These are phyloP conservation scores for Hydropsyche betteni DNA, from an alignment of 2,888 invertebrate genomes.

Conservation along the genomic window DNA sequence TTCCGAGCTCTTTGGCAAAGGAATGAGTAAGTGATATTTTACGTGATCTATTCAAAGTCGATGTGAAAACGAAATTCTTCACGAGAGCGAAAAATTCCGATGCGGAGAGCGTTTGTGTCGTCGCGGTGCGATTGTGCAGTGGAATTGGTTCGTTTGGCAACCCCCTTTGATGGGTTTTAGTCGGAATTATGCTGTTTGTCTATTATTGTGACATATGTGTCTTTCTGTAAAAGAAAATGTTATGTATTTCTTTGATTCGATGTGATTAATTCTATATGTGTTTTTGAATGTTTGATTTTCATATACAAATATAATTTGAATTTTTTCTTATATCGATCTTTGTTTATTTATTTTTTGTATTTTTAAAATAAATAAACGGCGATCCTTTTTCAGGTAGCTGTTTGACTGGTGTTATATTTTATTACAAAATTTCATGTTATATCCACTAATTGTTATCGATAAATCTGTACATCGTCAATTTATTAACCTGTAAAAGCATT, in stretches of 20 bases:
- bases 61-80: constrained; percentile 37
- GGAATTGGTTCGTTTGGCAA: too few species aligned
- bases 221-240: too few species aligned
- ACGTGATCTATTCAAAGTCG: constrained; percentile 38
- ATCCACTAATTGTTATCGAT: constrained; percentile 1
- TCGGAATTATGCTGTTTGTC: too few species aligned
- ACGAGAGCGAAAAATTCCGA: constrained; percentile 21
- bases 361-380: not conserved
- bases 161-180: too few species aligned
- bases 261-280: too few species aligned
- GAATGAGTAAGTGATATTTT: constrained; percentile 41
- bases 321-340: too few species aligned
- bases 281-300: too few species aligned
- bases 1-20: constrained; percentile 25
- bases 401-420: not conserved
- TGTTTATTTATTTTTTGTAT: too few species aligned
- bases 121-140: not conserved
- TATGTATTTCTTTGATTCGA: too few species aligned
- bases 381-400: constrained; percentile 25
- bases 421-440: not conserved
- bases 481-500: not conserved
- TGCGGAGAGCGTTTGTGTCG: not conserved
- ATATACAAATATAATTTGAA: too few species aligned
- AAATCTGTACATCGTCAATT: not conserved
- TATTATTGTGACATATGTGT: too few species aligned